Conservation (phyloP, 2,797 vertebrate species). For the Siniperca undulata region DNA sequence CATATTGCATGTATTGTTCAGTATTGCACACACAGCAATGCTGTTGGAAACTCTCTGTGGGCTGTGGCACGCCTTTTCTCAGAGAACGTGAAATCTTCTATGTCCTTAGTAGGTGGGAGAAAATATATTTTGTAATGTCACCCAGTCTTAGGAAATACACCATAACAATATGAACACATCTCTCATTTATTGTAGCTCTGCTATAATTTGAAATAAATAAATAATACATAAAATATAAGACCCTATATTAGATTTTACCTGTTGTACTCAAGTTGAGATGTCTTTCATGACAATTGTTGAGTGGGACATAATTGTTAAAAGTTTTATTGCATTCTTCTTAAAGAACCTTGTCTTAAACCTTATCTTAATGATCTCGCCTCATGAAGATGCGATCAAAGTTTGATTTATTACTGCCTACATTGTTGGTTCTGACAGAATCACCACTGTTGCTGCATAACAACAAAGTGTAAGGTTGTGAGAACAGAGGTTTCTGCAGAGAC, state of each 20-base stretch:
- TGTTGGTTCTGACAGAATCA: conserved; percentile 22
- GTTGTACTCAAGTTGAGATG: background rate
- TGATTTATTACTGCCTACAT: conserved; percentile 28
- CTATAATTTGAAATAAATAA: conserved; percentile 2
- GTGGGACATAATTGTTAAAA: background rate
- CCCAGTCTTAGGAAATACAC: background rate
- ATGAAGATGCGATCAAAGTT: conserved; percentile 3
- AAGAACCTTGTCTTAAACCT: background rate
- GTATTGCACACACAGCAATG: conserved; percentile 7
- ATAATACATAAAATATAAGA: background rate
- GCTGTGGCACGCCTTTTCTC: background rate
- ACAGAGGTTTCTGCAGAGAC: conserved; percentile 11
- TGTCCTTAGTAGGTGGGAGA: background rate
- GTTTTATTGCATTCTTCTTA: background rate
- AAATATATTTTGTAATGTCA: conserved; percentile 15
- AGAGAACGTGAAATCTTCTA: conserved; percentile 2
- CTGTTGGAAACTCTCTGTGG: conserved; percentile 9
- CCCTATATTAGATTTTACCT: background rate
- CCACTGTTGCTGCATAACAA: background rate
- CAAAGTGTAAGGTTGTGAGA: conserved; percentile 1
- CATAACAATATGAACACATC: background rate
- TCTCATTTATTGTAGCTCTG: background rate
- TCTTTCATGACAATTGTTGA: conserved; percentile 7
- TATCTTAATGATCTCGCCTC: background rate
- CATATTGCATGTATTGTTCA: conserved; percentile 4